Evolutionary conservation across 2,888 invertebrate species (phyloP).

Genomic region (Pseudococcus viburni): DNA sequence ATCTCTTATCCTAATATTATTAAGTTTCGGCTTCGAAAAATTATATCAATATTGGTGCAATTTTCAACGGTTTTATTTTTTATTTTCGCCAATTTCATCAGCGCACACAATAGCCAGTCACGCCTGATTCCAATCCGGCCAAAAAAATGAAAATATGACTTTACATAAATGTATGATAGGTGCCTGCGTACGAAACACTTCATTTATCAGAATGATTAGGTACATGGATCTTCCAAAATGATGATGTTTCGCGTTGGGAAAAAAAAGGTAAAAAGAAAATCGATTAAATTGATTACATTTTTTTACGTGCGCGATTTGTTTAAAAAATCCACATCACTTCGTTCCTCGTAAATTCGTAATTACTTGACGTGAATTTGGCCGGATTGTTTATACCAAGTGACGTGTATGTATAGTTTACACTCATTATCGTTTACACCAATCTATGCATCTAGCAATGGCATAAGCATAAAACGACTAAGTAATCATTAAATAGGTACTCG

Average conservation of each 20-base stretch:
- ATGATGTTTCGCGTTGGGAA: background rate
- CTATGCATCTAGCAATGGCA: background rate
- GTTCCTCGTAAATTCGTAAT: background rate
- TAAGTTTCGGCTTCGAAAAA: background rate
- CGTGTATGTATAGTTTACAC: background rate
- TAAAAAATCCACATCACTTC: background rate
- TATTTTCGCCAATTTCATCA: background rate
- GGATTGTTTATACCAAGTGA: background rate
- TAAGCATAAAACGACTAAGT: background rate
- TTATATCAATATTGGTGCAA: background rate
- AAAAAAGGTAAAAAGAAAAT: background rate
- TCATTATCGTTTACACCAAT: constrained; percentile 2
- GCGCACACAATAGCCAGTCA: background rate
- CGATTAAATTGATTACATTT: background rate
- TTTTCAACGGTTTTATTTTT: background rate
- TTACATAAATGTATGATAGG: background rate
- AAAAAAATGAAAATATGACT: constrained; percentile 5
- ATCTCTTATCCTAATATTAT: no score
- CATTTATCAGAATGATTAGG: constrained; percentile 12
- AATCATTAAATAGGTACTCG: constrained; percentile 4
- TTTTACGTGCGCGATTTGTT: background rate
- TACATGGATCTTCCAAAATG: background rate
- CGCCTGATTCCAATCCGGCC: background rate
- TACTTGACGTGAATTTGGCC: constrained; percentile 5
- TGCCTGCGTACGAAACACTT: background rate